A percentile compares a stretch with the other conserved stretches of the same genome.
Conservation (phyloP, 2,113 vertebrate species). For the Australoheros scitulus region DNA sequence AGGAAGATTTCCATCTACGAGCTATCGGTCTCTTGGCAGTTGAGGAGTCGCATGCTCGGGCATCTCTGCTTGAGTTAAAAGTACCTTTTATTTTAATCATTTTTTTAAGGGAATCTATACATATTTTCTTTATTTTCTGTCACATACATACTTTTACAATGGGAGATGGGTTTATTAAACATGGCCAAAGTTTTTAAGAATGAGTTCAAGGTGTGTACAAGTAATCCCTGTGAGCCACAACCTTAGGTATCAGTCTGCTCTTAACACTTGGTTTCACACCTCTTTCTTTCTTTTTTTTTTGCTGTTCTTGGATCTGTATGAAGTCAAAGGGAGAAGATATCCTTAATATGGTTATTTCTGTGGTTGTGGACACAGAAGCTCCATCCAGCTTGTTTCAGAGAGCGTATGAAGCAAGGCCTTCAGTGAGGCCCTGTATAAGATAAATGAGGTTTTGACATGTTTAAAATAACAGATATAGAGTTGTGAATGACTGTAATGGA, state of each 20-base stretch:
- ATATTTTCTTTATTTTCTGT: too few species aligned
- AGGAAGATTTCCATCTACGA: conserved; percentile 20
- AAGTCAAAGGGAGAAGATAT: background rate
- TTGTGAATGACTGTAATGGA: too few species aligned
- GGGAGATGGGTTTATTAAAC: background rate
- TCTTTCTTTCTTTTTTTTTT: background rate
- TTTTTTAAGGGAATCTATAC: background rate
- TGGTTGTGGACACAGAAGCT: background rate
- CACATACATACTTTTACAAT: too few species aligned
- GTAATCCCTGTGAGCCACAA: background rate
- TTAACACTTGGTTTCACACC: background rate
- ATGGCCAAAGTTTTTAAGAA: background rate
- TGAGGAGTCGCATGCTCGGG: background rate
- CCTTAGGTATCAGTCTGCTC: background rate
- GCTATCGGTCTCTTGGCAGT: conserved; percentile 11
- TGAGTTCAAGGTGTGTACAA: background rate
- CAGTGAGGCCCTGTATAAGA: too few species aligned
- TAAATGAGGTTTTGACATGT: too few species aligned
- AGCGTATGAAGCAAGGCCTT: too few species aligned
- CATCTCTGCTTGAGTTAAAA: background rate
- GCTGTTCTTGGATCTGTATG: background rate
- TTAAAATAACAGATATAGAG: too few species aligned
- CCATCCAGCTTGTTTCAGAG: too few species aligned
- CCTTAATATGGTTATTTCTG: background rate
- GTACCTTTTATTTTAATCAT: background rate